Conservation (phyloP, 2,888 invertebrate genomes). For the Trissonchulus latispiculum region DNA sequence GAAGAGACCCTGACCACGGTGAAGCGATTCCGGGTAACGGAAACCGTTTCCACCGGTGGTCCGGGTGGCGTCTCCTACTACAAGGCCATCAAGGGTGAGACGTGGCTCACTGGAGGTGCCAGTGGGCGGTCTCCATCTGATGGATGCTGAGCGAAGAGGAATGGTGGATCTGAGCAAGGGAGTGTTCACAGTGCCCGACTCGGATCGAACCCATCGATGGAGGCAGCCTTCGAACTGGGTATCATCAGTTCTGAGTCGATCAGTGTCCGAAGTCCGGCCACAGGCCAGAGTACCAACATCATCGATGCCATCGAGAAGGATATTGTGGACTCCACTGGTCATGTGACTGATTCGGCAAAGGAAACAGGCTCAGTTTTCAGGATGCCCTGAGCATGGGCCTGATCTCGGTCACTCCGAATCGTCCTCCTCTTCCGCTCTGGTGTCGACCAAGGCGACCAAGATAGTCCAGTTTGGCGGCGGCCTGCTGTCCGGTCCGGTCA, state of each 20-base stretch:
- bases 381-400: constrained; percentile 38
- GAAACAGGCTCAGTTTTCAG: constrained; percentile 30
- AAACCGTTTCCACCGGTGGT: constrained; percentile 40
- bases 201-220: constrained; percentile 69
- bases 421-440: constrained; percentile 34
- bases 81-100: constrained; percentile 42
- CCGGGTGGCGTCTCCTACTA: constrained; percentile 38
- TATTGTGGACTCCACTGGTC: constrained; percentile 41
- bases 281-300: constrained; percentile 66
- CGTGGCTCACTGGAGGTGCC: constrained; percentile 59
- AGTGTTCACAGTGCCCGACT: constrained; percentile 71
- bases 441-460: constrained; percentile 33
- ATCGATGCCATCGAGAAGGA: constrained; percentile 73
- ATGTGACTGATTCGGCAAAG: constrained; percentile 27
- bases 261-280: constrained; percentile 69
- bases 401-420: constrained; percentile 34
- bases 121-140: constrained; percentile 67
- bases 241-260: constrained; percentile 66
- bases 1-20: constrained; percentile 43
- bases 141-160: constrained; percentile 69
- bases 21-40: constrained; percentile 39
- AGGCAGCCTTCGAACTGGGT: constrained; percentile 60
- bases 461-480: constrained; percentile 40
- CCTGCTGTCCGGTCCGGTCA: constrained; percentile 34
- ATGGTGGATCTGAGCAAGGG: constrained; percentile 73